Evolutionary conservation across 2,113 vertebrate species (phyloP).

Genomic region (Sturnira hondurensis): DNA sequence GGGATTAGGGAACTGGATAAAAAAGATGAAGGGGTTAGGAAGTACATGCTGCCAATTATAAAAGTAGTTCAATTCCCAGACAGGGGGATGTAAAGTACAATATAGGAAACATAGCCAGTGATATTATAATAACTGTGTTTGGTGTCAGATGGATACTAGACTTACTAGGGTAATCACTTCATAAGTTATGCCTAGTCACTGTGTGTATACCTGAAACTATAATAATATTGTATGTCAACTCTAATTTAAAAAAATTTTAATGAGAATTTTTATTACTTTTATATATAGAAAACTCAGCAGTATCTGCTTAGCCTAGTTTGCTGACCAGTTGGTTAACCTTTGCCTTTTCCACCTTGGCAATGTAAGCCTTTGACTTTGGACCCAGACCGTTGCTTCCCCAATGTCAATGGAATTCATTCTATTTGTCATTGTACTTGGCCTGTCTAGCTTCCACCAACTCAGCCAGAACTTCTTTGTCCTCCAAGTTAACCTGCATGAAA

Average conservation of each 20-base stretch:
- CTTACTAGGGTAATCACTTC: background rate
- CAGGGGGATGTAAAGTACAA: background rate
- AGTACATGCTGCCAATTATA: background rate
- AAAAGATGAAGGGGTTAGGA: background rate
- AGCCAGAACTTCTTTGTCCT: background rate
- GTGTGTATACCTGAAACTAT: background rate
- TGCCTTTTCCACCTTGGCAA: background rate
- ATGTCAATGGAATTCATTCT: background rate
- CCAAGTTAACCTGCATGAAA: background rate
- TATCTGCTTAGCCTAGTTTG: background rate
- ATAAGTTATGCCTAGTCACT: background rate
- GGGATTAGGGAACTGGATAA: background rate
- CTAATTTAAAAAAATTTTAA: background rate
- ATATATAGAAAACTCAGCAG: background rate
- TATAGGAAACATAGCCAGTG: background rate
- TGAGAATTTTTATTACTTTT: background rate
- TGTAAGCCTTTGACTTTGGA: background rate
- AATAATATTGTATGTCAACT: background rate
- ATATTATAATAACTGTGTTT: background rate
- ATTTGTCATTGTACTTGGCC: background rate
- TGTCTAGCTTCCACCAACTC: background rate
- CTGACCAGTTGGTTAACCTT: background rate
- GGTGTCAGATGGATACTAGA: background rate
- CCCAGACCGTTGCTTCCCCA: background rate
- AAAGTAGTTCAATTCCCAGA: background rate